Conservation (phyloP, 2,888 invertebrate species). For the Tuberolachnus salignus region DNA sequence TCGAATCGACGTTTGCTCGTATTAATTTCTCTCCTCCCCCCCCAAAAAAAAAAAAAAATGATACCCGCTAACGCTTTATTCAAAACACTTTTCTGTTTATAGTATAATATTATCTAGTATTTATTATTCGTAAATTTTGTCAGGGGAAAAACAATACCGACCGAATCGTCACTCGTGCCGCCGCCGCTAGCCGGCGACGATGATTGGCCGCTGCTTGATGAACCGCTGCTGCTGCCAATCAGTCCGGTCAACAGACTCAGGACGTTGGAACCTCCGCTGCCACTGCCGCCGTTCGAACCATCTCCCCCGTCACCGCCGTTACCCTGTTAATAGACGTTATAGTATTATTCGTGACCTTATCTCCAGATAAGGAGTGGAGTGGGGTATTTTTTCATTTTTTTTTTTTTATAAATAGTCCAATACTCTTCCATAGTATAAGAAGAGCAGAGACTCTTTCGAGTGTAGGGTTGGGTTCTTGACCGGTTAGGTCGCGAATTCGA, state of each 20-base stretch:
- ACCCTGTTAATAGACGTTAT: slow-evolving; percentile 5
- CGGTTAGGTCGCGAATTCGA: background rate
- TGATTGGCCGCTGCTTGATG: background rate
- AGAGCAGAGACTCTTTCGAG: no score
- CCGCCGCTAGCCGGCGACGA: background rate
- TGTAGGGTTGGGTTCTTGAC: no score
- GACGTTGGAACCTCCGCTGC: slow-evolving; percentile 58
- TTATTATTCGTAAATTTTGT: no score
- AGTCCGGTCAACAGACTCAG: slow-evolving; percentile 59
- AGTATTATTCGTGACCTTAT: background rate
- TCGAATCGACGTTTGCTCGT: no score
- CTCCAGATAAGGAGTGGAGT: no score
- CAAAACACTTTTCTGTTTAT: background rate
- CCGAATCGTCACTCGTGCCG: slow-evolving; percentile 25
- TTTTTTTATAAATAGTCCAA: no score
- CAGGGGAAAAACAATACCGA: slow-evolving; percentile 12
- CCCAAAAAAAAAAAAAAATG: no score
- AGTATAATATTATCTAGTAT: no score
- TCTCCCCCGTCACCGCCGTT: slow-evolving; percentile 37
- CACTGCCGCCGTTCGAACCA: slow-evolving; percentile 7
- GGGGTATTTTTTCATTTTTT: no score
- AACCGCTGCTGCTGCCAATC: slow-evolving; percentile 57
- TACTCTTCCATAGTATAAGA: no score
- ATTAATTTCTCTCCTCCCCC: no score
- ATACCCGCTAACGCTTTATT: no score